Evolutionary conservation across 1,140 invertebrate genomes (phyloP), one percentile per base, ranked within the genome.

Genomic region (Cherax quadricarinatus): DNA sequence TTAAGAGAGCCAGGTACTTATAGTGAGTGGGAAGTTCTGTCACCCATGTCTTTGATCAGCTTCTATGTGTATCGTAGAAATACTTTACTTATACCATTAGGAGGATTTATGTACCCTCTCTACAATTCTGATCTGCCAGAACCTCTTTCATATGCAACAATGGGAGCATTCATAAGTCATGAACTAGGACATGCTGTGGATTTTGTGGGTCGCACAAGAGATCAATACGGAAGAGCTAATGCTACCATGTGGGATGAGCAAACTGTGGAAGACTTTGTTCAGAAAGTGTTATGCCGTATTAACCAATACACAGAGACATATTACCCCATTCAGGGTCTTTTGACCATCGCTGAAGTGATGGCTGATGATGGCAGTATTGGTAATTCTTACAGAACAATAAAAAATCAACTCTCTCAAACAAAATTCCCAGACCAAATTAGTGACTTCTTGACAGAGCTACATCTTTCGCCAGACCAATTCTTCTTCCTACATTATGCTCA

Each of bases 401-500:
- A 60, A 7, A 53, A 16, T 12, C 51, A 48, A 9, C 51, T 91
- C 6, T 82, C 41, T 16, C n/a, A 30, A 12, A 41, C 51, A 3
- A 2, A 21, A 41, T 62, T 91, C 18, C 89, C 89, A 24, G 48
- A 21, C 16, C 51, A 21, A 57, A 49, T 91, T 57, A 48, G 41
- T 6, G 48, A 86, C 24, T 57, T 84, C 30, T 75, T 91, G 89
- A 53, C 12, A 10, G n/a, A 57, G 18, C 49, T 79, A n/a, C 16
- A 78, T 24, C 81, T 91, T 12, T 57, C 89, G n/a, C 82, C 89
- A 12, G 82, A 91, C 14, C 89, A 91, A 62, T 75, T 91, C 12
- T 91, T 91, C 73, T 91, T 91, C 70, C 6, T 91, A n/a, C 24
- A 79, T 21, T 91, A 84, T 85, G 89, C 89, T 48, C 89, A 91